These are phyloP conservation scores for Timema cristinae DNA, from an alignment of 2,888 invertebrate species.

Conservation along the genomic window DNA sequence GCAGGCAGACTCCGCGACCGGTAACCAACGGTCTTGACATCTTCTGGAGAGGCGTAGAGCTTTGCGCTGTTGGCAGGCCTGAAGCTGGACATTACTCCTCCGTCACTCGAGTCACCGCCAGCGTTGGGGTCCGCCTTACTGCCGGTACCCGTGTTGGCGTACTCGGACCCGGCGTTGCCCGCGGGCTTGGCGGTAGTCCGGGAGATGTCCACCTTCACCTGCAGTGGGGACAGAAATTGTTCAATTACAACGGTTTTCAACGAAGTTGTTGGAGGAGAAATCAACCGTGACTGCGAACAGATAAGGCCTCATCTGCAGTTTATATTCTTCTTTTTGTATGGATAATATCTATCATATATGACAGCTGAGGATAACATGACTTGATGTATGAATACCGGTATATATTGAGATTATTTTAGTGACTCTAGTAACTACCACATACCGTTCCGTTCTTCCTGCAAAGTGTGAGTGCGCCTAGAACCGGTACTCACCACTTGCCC, in stretches of 20 bases:
- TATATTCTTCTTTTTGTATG: too few species aligned
- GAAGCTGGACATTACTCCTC: constrained; percentile 76
- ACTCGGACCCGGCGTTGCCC: constrained; percentile 24
- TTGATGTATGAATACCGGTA: too few species aligned
- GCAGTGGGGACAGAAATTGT: constrained; percentile 38
- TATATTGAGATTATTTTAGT: too few species aligned
- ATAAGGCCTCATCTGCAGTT: too few species aligned
- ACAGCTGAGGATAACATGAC: too few species aligned
- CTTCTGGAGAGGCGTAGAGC: constrained; percentile 85
- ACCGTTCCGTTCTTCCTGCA: too few species aligned
- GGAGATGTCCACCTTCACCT: constrained; percentile 46
- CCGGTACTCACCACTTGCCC: constrained; percentile 68
- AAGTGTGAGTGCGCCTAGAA: too few species aligned
- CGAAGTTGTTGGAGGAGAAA: too few species aligned
- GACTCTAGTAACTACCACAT: too few species aligned
- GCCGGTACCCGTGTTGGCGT: constrained; percentile 44
- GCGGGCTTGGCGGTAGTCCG: constrained; percentile 31
- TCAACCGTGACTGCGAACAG: too few species aligned
- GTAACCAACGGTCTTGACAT: constrained; percentile 67
- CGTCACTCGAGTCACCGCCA: constrained; percentile 35
- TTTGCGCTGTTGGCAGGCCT: constrained; percentile 81
- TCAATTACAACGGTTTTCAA: too few species aligned
- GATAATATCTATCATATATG: too few species aligned
- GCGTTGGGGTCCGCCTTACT: constrained; percentile 43
- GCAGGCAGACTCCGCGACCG: constrained; percentile 38